phyloP scores from a whole-genome alignment of 2,797 vertebrate genomes.

The Alauda arvensis region DNA sequence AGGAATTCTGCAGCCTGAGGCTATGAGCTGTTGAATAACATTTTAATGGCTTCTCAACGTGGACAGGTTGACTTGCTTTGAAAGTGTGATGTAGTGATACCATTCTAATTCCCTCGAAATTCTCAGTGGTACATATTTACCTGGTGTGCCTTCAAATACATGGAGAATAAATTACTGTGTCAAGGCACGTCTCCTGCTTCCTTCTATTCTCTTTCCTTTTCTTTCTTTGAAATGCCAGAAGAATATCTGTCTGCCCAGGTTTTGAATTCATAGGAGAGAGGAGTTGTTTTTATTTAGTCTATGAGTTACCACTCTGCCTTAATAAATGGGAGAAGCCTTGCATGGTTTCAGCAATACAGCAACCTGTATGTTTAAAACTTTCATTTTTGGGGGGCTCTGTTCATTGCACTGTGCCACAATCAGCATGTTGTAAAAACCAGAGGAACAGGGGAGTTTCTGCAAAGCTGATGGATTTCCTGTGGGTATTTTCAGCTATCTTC shows the following conservation, averaged over 20 bases:
- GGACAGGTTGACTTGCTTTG: background rate
- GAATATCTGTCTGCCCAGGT: background rate
- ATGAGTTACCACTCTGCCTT: background rate
- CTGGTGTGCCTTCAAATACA: background rate
- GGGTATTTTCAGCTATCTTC: background rate
- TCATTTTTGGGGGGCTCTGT: background rate
- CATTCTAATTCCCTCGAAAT: background rate
- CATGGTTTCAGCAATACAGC: background rate
- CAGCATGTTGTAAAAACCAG: background rate
- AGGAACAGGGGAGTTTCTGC: background rate
- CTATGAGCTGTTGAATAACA: conserved; percentile 7
- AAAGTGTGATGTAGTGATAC: background rate
- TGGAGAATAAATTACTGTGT: background rate
- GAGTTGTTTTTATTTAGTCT: background rate
- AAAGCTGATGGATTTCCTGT: background rate
- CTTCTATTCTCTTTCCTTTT: background rate
- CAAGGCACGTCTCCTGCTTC: background rate
- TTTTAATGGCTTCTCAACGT: background rate
- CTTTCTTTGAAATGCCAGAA: background rate
- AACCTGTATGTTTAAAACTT: background rate
- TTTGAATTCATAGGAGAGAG: conserved; percentile 5
- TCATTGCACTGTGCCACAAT: background rate
- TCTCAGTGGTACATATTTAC: conserved; percentile 9
- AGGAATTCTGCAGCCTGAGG: conserved; percentile 20
- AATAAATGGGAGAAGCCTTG: background rate